phyloP scores from a whole-genome alignment of 2,113 vertebrate genomes.

The Chinchilla lanigera region DNA sequence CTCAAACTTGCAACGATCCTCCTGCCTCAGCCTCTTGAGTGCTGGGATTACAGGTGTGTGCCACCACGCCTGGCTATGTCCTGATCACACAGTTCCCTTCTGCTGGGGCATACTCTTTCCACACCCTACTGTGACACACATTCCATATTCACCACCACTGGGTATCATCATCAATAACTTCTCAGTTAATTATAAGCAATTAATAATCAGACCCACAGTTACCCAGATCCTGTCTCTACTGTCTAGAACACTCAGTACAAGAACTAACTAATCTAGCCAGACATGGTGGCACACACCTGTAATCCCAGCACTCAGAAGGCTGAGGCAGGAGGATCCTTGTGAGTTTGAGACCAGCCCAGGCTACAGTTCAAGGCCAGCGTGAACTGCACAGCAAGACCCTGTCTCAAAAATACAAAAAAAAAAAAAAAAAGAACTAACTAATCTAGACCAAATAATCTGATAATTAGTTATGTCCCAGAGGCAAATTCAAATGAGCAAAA shows the following conservation, averaged over 20 bases:
- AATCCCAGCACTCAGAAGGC: too few relatives aligned
- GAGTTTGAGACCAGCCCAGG: too few relatives aligned
- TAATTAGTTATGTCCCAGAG: background rate
- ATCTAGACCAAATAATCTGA: background rate
- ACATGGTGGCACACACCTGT: too few relatives aligned
- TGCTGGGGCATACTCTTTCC: background rate
- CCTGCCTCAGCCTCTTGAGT: too few relatives aligned
- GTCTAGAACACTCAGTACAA: background rate
- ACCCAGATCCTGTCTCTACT: background rate
- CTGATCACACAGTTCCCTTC: background rate
- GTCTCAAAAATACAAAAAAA: too few relatives aligned
- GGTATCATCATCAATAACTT: background rate
- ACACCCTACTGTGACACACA: background rate
- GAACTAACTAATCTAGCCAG: background rate
- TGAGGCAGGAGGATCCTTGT: too few relatives aligned
- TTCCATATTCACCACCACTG: background rate
- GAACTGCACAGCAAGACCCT: too few relatives aligned
- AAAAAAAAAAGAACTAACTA: conserved; percentile 23
- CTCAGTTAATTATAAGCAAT: background rate
- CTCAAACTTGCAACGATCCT: too few relatives aligned
- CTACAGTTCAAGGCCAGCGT: too few relatives aligned
- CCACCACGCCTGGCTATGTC: too few relatives aligned
- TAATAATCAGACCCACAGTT: background rate
- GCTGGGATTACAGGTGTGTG: too few relatives aligned
- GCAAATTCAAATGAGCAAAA: background rate